phyloP scores from a whole-genome alignment of 2,888 invertebrate genomes.

The Mimumesa dahlbomi region DNA sequence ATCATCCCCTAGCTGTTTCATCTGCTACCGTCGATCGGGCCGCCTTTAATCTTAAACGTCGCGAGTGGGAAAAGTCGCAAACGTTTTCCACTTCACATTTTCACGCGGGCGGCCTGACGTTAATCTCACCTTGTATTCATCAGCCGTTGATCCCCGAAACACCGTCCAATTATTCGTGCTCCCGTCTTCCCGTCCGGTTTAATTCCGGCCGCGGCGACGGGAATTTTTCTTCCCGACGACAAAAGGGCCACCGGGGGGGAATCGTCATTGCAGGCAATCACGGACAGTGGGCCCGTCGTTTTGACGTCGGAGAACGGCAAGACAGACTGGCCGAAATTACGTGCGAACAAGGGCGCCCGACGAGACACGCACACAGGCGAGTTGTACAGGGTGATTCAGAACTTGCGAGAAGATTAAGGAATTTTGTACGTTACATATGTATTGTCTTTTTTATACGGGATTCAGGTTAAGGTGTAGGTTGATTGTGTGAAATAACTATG shows the following conservation, averaged over 20 bases:
- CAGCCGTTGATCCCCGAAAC: constrained; percentile 12
- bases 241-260: neutral
- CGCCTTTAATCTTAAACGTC: no score
- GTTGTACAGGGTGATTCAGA: neutral
- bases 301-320: constrained; percentile 1
- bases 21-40: no score
- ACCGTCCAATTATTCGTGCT: constrained; percentile 14
- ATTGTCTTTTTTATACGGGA: no score
- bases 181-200: neutral
- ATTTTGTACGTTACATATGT: no score
- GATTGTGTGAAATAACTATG: no score
- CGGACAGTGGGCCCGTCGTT: constrained; percentile 7
- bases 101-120: no score
- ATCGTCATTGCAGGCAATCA: constrained; percentile 14
- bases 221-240: constrained; percentile 2
- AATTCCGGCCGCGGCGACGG: constrained; percentile 2
- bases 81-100: no score
- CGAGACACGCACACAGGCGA: constrained; percentile 3
- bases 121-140: constrained; percentile 14
- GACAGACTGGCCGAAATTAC: constrained; percentile 25
- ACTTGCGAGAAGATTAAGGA: no score
- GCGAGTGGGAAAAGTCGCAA: no score
- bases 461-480: no score
- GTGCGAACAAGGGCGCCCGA: constrained; percentile 9
- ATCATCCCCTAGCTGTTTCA: no score